Percentiles rank a stretch among this genome's conserved stretches.
These are phyloP conservation scores for Agrochola lychnidis DNA, from an alignment of 2,888 invertebrate species.

Conservation along the genomic window DNA sequence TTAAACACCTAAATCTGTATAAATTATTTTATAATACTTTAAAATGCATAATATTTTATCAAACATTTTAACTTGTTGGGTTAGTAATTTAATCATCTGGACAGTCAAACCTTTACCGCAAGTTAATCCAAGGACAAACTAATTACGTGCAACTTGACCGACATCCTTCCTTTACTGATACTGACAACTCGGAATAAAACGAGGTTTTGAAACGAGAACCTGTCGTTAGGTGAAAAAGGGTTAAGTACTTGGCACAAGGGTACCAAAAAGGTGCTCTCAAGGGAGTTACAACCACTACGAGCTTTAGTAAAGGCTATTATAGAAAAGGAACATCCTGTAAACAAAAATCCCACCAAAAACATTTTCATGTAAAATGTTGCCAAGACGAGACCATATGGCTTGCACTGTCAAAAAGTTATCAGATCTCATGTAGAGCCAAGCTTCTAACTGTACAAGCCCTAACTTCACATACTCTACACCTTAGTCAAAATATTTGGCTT, in stretches of 20 bases:
- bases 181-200: conserved; percentile 4
- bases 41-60: background rate
- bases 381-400: too few species aligned
- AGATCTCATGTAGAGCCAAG: too few species aligned
- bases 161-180: conserved; percentile 8
- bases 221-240: conserved; percentile 24
- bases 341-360: background rate
- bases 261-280: conserved; percentile 33
- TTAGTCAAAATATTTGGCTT: too few species aligned
- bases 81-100: background rate
- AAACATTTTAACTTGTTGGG: background rate
- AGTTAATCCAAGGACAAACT: conserved; percentile 14
- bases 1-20: conserved; percentile 1
- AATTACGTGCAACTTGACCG: background rate
- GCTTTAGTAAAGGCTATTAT: conserved; percentile 10
- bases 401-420: too few species aligned
- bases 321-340: background rate
- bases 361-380: too few species aligned
- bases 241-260: conserved; percentile 7
- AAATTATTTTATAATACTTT: conserved; percentile 2
- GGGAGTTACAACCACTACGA: conserved; percentile 12
- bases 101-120: background rate
- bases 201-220: conserved; percentile 11
- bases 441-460: too few species aligned
- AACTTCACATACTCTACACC: too few species aligned